Conservation (phyloP, 2,797 vertebrate genomes). For the Aulostomus chinensis region DNA sequence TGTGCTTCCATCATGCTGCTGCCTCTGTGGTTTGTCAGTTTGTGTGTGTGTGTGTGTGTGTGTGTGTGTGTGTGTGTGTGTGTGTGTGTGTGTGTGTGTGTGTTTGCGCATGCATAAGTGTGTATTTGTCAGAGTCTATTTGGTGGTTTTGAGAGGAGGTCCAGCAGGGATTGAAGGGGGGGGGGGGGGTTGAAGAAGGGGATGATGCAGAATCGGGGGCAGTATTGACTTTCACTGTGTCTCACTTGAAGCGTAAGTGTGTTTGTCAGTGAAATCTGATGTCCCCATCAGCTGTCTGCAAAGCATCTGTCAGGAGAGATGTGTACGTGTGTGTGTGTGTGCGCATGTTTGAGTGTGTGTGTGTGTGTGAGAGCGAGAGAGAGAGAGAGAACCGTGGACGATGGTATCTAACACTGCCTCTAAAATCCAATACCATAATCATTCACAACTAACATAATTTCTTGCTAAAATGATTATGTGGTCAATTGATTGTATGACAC, state of each 20-base stretch:
- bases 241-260: slow-evolving; percentile 88
- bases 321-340: slow-evolving; percentile 22
- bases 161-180: slow-evolving; percentile 33
- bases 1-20: slow-evolving; percentile 45
- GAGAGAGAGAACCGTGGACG: slow-evolving; percentile 17
- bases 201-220: slow-evolving; percentile 61
- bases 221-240: slow-evolving; percentile 92
- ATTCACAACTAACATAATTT: neutral
- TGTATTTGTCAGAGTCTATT: slow-evolving; percentile 19
- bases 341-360: slow-evolving; percentile 9
- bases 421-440: neutral
- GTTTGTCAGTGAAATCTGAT: slow-evolving; percentile 91
- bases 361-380: slow-evolving; percentile 15
- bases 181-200: slow-evolving; percentile 26
- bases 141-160: slow-evolving; percentile 49
- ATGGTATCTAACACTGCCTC: neutral
- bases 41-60: slow-evolving; percentile 21
- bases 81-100: too few species aligned
- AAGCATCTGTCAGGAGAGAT: slow-evolving; percentile 68
- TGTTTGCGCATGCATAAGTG: slow-evolving; percentile 12
- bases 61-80: slow-evolving; percentile 18
- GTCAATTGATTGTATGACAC: too few species aligned
- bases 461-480: neutral
- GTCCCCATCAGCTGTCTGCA: slow-evolving; percentile 89
- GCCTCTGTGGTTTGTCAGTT: slow-evolving; percentile 41